Conservation (phyloP, 2,797 vertebrate genomes). For the Schizothorax lantsangensis region DNA sequence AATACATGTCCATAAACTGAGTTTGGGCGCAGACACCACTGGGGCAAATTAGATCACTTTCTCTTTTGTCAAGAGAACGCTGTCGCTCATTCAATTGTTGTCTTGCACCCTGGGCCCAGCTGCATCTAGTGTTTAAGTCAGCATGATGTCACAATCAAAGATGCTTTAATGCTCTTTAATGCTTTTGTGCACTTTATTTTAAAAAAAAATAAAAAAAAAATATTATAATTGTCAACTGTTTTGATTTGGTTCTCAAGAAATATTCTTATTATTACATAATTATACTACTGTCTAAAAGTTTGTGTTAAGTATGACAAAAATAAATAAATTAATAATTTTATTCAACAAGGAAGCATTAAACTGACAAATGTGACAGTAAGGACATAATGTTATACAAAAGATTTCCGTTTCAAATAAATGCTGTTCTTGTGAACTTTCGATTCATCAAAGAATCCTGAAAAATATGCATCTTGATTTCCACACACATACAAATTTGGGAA, state of each 20-base stretch:
- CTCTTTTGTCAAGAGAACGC: slow-evolving; percentile 17
- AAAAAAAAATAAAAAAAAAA: not conserved
- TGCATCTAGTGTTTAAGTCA: not conserved
- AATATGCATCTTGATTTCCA: not conserved
- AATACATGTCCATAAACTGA: slow-evolving; percentile 66
- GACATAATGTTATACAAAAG: not conserved
- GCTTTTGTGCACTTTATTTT: not conserved
- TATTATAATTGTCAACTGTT: not conserved
- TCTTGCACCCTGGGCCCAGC: slow-evolving; percentile 23
- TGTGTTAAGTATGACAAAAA: no score
- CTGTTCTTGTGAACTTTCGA: not conserved
- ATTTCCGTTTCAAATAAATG: not conserved
- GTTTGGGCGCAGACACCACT: slow-evolving; percentile 39
- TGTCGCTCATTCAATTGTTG: slow-evolving; percentile 2
- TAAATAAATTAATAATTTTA: no score
- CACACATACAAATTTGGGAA: not conserved
- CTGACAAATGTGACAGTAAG: not conserved
- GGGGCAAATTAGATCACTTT: slow-evolving; percentile 44
- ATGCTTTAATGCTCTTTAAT: not conserved
- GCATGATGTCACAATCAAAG: not conserved
- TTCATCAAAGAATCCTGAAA: not conserved
- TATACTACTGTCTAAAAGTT: not conserved
- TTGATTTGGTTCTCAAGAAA: no score
- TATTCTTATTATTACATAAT: not conserved
- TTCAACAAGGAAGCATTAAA: no score